Evolutionary conservation across 2,797 vertebrate genomes (phyloP).

Genomic region (Chrosomus eos): DNA sequence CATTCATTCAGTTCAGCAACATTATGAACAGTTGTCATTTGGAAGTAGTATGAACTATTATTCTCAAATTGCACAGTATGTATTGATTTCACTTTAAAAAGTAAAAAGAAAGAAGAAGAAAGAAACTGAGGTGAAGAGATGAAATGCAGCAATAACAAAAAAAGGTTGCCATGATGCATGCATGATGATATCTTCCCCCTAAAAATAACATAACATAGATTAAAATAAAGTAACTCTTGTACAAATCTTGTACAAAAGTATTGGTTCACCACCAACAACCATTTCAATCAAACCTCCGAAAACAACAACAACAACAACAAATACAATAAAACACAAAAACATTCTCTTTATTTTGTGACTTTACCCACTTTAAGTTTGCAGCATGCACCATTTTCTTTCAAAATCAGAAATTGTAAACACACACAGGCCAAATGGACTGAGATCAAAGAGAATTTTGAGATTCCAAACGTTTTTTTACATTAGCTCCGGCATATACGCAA

Average conservation of each 20-base stretch:
- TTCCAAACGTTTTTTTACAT: slow-evolving; percentile 28
- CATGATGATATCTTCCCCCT: background rate
- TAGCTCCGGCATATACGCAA: background rate
- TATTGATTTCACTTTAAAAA: background rate
- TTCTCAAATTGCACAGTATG: background rate
- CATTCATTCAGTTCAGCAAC: slow-evolving; percentile 7
- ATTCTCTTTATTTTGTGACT: slow-evolving; percentile 18
- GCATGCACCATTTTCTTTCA: background rate
- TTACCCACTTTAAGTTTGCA: slow-evolving; percentile 27
- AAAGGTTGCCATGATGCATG: background rate
- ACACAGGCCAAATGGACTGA: slow-evolving; percentile 17
- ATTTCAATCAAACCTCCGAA: background rate
- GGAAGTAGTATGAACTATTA: background rate
- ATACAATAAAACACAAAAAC: background rate
- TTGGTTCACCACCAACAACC: background rate
- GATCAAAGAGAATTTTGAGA: slow-evolving; percentile 32
- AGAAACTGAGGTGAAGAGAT: background rate
- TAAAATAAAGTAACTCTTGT: background rate
- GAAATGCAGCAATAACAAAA: background rate
- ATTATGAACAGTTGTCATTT: background rate
- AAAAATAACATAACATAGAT: background rate
- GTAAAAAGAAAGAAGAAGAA: background rate
- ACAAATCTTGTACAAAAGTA: background rate
- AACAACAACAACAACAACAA: background rate
- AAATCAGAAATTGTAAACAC: background rate